Percentiles rank a stretch among this genome's conserved stretches.
phyloP scores from a whole-genome alignment of 2,888 invertebrate species.

The Craniophora ligustri region DNA sequence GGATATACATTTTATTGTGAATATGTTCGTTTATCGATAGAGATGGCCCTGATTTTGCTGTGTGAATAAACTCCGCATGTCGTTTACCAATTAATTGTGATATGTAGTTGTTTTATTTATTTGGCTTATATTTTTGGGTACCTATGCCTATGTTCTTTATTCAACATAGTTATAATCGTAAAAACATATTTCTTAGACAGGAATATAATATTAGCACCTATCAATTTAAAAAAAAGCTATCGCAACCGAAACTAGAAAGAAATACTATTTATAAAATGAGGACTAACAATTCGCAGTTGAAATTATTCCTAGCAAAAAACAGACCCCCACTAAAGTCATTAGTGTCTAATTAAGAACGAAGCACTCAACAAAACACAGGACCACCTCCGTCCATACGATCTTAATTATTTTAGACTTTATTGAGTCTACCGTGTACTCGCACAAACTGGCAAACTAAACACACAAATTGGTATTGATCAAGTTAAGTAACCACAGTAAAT shows the following conservation, averaged over 20 bases:
- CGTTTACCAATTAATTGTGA: constrained; percentile 30
- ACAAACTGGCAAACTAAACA: constrained; percentile 55
- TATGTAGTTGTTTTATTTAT: constrained; percentile 31
- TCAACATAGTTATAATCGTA: too few species aligned
- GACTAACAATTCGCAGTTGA: background rate
- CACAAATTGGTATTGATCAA: constrained; percentile 79
- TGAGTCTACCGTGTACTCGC: constrained; percentile 41
- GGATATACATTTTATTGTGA: constrained; percentile 56
- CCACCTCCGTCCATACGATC: constrained; percentile 27
- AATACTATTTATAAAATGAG: too few species aligned
- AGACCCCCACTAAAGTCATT: constrained; percentile 39
- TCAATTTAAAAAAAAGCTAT: too few species aligned
- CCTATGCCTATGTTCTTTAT: too few species aligned
- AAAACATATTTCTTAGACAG: too few species aligned
- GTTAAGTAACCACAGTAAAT: constrained; percentile 83
- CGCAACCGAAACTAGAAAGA: too few species aligned
- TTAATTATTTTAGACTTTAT: constrained; percentile 58
- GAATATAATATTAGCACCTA: too few species aligned
- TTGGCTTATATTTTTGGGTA: constrained; percentile 8
- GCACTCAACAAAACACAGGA: constrained; percentile 26
- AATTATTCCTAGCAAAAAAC: constrained; percentile 28
- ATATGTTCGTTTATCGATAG: constrained; percentile 39
- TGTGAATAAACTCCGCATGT: constrained; percentile 33
- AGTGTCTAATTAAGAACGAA: constrained; percentile 29
- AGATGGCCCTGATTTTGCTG: constrained; percentile 32